A percentile compares a stretch with the other conserved stretches of the same genome.
Conservation (phyloP, 2,113 vertebrate species). For the Psittacara wagleri region DNA sequence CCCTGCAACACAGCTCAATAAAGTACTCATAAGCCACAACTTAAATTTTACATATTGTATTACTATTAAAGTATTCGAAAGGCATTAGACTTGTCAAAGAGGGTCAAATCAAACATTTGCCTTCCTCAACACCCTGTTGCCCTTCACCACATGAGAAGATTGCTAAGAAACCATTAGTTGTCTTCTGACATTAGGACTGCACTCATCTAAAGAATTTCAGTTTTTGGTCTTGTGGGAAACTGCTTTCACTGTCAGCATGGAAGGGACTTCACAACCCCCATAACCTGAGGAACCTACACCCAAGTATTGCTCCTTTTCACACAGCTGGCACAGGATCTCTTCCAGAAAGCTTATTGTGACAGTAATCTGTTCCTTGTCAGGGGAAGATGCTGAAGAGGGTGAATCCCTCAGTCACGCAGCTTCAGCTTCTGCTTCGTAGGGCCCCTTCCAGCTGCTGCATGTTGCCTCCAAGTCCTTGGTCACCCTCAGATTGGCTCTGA, state of each 20-base stretch:
- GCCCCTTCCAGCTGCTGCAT: background rate
- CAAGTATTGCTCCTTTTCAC: background rate
- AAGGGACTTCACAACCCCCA: background rate
- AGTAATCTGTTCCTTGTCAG: background rate
- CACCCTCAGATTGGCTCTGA: background rate
- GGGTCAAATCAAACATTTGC: background rate
- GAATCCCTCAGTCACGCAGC: background rate
- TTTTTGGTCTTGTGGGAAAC: background rate
- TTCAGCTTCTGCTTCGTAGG: background rate
- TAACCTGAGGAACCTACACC: background rate
- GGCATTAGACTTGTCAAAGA: background rate
- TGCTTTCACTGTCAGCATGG: accelerated
- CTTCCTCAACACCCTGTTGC: background rate
- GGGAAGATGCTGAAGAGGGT: background rate
- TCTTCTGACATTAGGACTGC: background rate
- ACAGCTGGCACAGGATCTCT: background rate
- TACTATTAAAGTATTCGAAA: background rate
- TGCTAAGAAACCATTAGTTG: background rate
- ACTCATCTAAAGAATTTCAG: background rate
- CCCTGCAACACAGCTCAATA: background rate
- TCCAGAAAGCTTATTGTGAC: background rate
- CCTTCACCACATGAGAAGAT: background rate
- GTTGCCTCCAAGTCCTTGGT: background rate
- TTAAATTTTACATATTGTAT: background rate
- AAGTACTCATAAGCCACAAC: background rate